A percentile compares a stretch with the other conserved stretches of the same genome.
Evolutionary conservation across 2,797 vertebrate genomes (phyloP).

Genomic region (Vireo griseus): DNA sequence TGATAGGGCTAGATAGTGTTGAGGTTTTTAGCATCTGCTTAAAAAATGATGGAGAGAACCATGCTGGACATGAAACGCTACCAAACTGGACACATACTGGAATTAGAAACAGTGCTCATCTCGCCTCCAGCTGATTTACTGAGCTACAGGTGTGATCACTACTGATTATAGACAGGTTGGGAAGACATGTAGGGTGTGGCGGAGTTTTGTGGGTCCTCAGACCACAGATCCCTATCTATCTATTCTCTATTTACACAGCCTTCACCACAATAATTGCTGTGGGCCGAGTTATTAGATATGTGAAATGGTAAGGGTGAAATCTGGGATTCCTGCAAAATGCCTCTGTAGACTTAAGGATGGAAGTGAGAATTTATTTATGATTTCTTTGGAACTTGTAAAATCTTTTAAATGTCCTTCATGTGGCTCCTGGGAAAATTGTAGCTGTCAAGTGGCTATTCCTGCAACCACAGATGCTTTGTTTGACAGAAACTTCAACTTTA

Average conservation of each 20-base stretch:
- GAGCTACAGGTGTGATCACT: not conserved
- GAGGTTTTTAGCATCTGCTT: not conserved
- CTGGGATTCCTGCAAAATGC: not conserved
- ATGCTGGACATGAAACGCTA: not conserved
- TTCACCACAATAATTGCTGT: not conserved
- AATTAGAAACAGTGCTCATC: not conserved
- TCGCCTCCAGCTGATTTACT: not conserved
- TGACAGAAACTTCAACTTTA: not conserved
- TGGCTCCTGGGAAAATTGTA: not conserved
- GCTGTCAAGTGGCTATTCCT: not conserved
- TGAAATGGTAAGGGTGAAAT: not conserved
- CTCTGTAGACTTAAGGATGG: not conserved
- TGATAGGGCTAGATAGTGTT: not conserved
- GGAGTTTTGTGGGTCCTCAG: not conserved
- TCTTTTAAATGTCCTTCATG: not conserved
- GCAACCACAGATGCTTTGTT: not conserved
- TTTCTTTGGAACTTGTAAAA: not conserved
- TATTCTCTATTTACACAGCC: not conserved
- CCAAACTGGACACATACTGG: not conserved
- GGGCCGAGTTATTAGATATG: not conserved
- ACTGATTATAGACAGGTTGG: not conserved
- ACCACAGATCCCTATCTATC: not conserved
- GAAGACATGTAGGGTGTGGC: accelerated
- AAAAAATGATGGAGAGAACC: not conserved
- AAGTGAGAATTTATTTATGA: not conserved